phyloP scores from a whole-genome alignment of 1,140 invertebrate species.

The Helicoverpa zea region DNA sequence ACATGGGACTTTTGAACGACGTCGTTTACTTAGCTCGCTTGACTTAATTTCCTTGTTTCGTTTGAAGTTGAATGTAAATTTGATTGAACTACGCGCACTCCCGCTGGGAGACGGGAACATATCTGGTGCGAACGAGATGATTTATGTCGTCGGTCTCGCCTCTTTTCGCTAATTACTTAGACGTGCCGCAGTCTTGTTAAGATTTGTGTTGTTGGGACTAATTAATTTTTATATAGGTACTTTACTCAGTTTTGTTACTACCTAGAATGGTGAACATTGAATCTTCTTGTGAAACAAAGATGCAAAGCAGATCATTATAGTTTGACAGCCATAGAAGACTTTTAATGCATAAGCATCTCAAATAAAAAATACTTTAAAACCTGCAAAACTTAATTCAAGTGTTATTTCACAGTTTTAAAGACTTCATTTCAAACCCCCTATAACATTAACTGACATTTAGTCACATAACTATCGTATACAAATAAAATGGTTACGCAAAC shows the following conservation, averaged over 20 bases:
- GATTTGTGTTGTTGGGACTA: slow-evolving; percentile 47
- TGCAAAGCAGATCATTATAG: too few species aligned
- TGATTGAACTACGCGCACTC: slow-evolving; percentile 16
- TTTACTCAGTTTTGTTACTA: slow-evolving; percentile 13
- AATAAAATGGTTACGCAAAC: too few species aligned
- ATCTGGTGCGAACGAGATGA: slow-evolving; percentile 49
- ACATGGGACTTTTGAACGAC: slow-evolving; percentile 1
- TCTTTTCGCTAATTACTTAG: slow-evolving; percentile 63
- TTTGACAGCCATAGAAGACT: too few species aligned
- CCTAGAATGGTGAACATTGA: too few species aligned
- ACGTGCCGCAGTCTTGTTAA: slow-evolving; percentile 56
- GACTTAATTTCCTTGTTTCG: slow-evolving; percentile 37
- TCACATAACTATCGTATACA: too few species aligned
- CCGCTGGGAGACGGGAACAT: slow-evolving; percentile 13
- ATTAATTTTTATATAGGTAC: slow-evolving; percentile 45
- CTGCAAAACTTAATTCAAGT: too few species aligned
- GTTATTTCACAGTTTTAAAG: too few species aligned
- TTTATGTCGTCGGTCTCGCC: slow-evolving; percentile 55
- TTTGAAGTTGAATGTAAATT: slow-evolving; percentile 44
- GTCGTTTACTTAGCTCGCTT: slow-evolving; percentile 11
- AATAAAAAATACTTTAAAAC: too few species aligned
- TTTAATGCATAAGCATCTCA: too few species aligned
- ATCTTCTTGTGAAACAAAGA: too few species aligned
- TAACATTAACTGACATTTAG: too few species aligned
- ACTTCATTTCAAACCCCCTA: too few species aligned